A percentile compares a stretch with the other conserved stretches of the same genome.
Evolutionary conservation across 2,888 invertebrate genomes (phyloP).

Genomic region (Tetranychus truncatus): DNA sequence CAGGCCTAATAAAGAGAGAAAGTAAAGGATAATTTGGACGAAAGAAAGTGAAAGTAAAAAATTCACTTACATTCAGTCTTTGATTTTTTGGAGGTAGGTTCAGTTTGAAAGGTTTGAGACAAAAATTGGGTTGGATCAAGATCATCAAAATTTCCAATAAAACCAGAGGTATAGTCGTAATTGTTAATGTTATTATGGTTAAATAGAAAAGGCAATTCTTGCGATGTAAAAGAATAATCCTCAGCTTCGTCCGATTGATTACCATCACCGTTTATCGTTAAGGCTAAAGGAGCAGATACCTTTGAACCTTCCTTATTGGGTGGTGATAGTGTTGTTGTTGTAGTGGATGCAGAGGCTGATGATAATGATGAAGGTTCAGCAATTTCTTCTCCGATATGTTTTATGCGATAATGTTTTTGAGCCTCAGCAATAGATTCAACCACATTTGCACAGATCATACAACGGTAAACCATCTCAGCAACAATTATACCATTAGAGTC

Average conservation of each 20-base stretch:
- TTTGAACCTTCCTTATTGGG: background rate
- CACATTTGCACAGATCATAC: constrained; percentile 21
- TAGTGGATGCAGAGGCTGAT: background rate
- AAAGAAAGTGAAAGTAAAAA: background rate
- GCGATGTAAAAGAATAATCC: constrained; percentile 5
- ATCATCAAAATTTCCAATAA: constrained; percentile 4
- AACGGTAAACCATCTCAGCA: constrained; percentile 23
- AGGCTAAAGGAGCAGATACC: background rate
- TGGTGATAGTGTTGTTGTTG: background rate
- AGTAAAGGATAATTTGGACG: background rate
- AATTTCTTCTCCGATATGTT: constrained; percentile 16
- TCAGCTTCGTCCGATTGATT: background rate
- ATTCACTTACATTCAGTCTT: constrained; percentile 1
- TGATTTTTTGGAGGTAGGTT: background rate
- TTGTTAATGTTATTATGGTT: constrained; percentile 1
- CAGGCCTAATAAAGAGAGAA: background rate
- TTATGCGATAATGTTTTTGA: constrained; percentile 21
- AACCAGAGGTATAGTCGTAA: constrained; percentile 1
- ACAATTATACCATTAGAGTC: constrained; percentile 22
- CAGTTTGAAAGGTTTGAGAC: background rate
- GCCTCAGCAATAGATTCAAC: constrained; percentile 17
- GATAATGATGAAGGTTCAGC: background rate
- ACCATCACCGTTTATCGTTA: background rate
- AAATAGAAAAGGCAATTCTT: constrained; percentile 8
- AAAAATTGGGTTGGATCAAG: background rate